Evolutionary conservation across 2,797 vertebrate genomes (phyloP), one percentile per base, ranked within the genome.

Genomic region (Selene dorsalis): DNA sequence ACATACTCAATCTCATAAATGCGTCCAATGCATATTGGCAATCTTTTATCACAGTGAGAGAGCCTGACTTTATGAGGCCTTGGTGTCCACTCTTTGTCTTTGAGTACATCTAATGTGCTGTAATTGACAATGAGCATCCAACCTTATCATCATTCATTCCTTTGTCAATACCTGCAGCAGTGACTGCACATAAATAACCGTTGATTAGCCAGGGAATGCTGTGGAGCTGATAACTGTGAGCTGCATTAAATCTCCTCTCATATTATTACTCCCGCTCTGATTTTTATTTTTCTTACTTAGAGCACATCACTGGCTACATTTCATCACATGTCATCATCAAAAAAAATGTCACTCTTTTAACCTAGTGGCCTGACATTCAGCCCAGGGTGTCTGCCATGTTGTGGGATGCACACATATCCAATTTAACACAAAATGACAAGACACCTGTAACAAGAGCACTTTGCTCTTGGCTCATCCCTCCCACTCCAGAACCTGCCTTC

Each of bases 381-480:
- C 81, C 73, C 22, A 17, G 41, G 75, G 68, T 61, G 60, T 14
- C 47, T 60, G 45, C 16, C 60, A 8, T 57, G 67, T 47, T 13
- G 50, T n/a, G n/a, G 0, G 0, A 55, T 9, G 22, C 61, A 14
- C 70, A 69, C 59, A 80, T 35, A 81, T 67, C 43, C 65, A 76
- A 69, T 84, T 58, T 69, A 83, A 77, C 69, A 18, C 55, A 80
- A 75, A 85, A 69, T 71, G 77, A 88, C 77, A 84, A 80, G 67
- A 87, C 82, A 88, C 82, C 77, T 88, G 68, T 73, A 77, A 83
- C 45, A 75, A 75, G 67, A 79, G 20, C 48, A 48, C 65, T 80
- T 69, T 12, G 45, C 60, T 80, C 28, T 69, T 24, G 59, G 41
- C 73, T 61, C 52, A 48, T 48, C 43, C 62, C 55, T 64, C 77